Conservation (phyloP, 2,797 vertebrate species). For the Sarcoramphus papa region DNA sequence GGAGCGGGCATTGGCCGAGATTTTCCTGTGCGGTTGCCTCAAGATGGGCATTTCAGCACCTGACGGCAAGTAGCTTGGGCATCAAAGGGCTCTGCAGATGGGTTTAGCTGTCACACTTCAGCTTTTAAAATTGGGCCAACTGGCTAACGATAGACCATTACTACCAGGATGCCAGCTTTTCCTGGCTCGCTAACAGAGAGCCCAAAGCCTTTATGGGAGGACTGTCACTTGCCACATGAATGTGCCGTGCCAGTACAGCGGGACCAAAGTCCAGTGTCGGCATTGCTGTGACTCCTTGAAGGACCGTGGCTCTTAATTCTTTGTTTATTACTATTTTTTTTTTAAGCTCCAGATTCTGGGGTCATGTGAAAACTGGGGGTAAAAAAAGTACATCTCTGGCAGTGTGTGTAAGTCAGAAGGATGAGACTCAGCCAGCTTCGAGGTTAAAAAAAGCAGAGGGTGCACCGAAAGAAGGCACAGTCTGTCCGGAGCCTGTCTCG, state of each 20-base stretch:
- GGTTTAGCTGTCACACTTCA: background rate
- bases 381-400: background rate
- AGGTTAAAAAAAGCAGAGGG: background rate
- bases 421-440: background rate
- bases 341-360: background rate
- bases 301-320: rapidly evolving
- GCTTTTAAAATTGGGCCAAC: background rate
- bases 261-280: background rate
- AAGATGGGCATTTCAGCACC: background rate
- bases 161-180: background rate
- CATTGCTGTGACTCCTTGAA: background rate
- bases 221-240: background rate
- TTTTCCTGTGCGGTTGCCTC: background rate
- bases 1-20: rapidly evolving
- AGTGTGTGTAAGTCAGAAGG: background rate
- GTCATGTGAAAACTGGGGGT: background rate
- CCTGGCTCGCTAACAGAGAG: background rate
- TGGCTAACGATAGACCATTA: rapidly evolving
- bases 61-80: background rate
- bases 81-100: background rate
- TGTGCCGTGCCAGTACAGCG: background rate
- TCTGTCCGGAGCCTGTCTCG: background rate
- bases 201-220: background rate
- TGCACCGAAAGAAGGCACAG: background rate
- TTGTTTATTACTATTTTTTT: too few relatives aligned